A percentile compares a stretch with the other conserved stretches of the same genome.
phyloP scores from a whole-genome alignment of 2,888 invertebrate species.

The Drosophila mettleri region DNA sequence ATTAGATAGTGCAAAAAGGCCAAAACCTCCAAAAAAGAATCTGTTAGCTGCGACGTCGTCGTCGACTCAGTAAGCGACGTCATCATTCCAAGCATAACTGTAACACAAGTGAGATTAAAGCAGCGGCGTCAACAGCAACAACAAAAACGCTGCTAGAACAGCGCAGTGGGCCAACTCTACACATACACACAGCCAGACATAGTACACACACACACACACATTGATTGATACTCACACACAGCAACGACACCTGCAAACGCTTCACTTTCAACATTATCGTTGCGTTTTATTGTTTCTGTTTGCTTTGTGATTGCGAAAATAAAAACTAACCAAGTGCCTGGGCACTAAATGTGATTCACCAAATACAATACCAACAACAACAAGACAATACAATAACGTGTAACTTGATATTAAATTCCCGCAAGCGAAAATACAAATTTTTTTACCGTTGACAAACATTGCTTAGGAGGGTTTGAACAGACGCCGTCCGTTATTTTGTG shows the following conservation, averaged over 20 bases:
- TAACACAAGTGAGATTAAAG: conserved; percentile 72
- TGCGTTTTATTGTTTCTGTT: conserved; percentile 71
- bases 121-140: conserved; percentile 32
- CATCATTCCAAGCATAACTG: conserved; percentile 74
- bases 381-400: conserved; percentile 34
- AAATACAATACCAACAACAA: conserved; percentile 27
- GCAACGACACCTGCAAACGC: conserved; percentile 66
- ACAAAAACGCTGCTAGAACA: conserved; percentile 28
- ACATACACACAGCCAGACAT: conserved; percentile 21
- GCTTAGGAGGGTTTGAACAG: conserved; percentile 21
- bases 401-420: conserved; percentile 69
- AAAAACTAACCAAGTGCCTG: conserved; percentile 27
- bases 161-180: conserved; percentile 57
- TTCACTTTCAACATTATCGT: conserved; percentile 81
- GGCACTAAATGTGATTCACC: conserved; percentile 52
- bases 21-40: conserved; percentile 25
- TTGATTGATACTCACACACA: conserved; percentile 19
- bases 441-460: conserved; percentile 35
- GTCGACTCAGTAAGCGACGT: conserved; percentile 49
- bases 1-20: conserved; percentile 64
- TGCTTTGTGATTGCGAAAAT: conserved; percentile 75
- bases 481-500: conserved; percentile 55
- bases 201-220: conserved; percentile 23
- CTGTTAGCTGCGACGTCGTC: conserved; percentile 53
- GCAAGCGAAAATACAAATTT: conserved; percentile 24